Conservation (phyloP, 2,888 invertebrate genomes). For the Agrochola lota region DNA sequence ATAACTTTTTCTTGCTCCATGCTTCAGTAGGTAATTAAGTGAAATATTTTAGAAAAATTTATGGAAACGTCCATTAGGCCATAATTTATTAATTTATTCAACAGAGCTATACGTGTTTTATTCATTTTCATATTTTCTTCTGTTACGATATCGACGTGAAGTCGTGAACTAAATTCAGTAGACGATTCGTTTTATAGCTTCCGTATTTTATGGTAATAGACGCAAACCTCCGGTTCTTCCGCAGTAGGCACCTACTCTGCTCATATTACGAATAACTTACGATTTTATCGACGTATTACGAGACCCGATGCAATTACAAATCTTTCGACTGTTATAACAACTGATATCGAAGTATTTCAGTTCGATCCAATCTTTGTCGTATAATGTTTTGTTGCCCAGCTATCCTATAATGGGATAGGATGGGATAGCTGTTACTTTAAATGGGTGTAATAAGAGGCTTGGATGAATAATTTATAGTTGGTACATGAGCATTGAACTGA, state of each 20-base stretch:
- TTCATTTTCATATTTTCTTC: constrained; percentile 76
- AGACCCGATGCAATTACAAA: constrained; percentile 50
- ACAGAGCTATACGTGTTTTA: constrained; percentile 64
- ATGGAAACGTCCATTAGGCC: constrained; percentile 52
- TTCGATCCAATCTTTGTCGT: constrained; percentile 19
- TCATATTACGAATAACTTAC: constrained; percentile 58
- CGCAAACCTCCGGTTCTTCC: constrained; percentile 63
- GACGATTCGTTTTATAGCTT: constrained; percentile 80
- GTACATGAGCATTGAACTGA: constrained; percentile 7
- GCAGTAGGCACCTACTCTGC: constrained; percentile 23
- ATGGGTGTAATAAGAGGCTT: constrained; percentile 10
- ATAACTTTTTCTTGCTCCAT: constrained; percentile 46
- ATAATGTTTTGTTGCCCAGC: constrained; percentile 23
- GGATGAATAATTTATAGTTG: constrained; percentile 28
- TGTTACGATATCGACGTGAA: constrained; percentile 74
- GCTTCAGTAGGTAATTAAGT: constrained; percentile 53
- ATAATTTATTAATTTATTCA: constrained; percentile 70
- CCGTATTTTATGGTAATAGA: constrained; percentile 86
- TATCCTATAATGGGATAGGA: constrained; percentile 19
- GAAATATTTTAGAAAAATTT: constrained; percentile 57
- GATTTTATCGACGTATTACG: constrained; percentile 55
- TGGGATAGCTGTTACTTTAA: constrained; percentile 20
- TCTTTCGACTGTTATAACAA: constrained; percentile 29
- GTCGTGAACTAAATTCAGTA: constrained; percentile 80
- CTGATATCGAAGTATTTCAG: constrained; percentile 4